These are phyloP conservation scores for Motacilla tschutschensis DNA, from an alignment of 2,113 vertebrate genomes.

Conservation along the genomic window DNA sequence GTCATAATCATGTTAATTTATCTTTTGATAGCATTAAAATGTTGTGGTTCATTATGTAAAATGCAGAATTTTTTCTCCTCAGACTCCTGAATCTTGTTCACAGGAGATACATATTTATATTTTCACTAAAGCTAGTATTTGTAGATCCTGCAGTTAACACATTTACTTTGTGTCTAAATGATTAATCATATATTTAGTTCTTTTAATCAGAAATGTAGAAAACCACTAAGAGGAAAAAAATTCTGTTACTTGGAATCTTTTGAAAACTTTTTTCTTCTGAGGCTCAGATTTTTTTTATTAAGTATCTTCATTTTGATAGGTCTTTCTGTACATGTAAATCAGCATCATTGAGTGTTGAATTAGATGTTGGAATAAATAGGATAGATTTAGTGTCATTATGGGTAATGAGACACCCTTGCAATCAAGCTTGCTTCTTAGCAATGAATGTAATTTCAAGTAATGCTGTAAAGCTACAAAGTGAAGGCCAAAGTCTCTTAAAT, in stretches of 20 bases:
- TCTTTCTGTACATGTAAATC: slow-evolving; percentile 20
- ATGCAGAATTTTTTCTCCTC: background rate
- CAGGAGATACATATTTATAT: slow-evolving; percentile 5
- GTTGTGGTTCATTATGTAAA: background rate
- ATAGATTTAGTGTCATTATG: slow-evolving; percentile 47
- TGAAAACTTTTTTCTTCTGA: background rate
- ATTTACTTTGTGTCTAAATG: slow-evolving; percentile 1
- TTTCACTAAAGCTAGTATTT: background rate
- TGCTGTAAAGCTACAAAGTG: background rate
- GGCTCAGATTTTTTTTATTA: background rate
- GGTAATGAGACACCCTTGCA: slow-evolving; percentile 45
- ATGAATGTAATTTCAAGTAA: slow-evolving; percentile 30
- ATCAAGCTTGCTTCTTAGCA: slow-evolving; percentile 50
- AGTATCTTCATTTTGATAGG: slow-evolving; percentile 9
- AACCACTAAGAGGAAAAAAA: background rate
- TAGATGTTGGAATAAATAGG: slow-evolving; percentile 49
- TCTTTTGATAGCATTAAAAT: background rate
- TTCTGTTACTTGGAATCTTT: background rate
- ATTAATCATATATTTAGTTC: background rate
- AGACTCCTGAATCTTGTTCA: background rate
- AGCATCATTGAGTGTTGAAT: slow-evolving; percentile 22
- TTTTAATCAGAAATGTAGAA: background rate
- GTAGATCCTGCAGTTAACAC: background rate
- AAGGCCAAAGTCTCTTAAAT: slow-evolving; percentile 10
- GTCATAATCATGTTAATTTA: background rate